Evolutionary conservation across 2,113 vertebrate species (phyloP).

Genomic region (Dasypus novemcinctus): DNA sequence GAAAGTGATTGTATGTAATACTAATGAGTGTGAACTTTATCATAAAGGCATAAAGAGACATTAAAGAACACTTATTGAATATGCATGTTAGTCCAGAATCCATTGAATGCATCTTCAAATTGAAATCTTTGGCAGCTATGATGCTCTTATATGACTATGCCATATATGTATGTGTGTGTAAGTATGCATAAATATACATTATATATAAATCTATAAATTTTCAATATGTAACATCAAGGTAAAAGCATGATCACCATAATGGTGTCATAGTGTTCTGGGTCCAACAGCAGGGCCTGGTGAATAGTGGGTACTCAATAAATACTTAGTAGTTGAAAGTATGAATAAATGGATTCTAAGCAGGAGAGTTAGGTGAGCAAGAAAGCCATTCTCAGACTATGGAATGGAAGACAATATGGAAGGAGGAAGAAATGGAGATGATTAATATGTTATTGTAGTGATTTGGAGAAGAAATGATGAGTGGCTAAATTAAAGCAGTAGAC

Average conservation of each 20-base stretch:
- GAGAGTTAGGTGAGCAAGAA: background rate
- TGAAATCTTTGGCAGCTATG: background rate
- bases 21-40: constrained; percentile 40
- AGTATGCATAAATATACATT: background rate
- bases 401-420: background rate
- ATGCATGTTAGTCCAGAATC: background rate
- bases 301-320: background rate
- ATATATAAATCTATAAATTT: background rate
- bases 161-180: background rate
- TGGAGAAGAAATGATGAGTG: background rate
- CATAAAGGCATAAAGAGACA: constrained; percentile 12
- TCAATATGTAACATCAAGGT: background rate
- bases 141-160: background rate
- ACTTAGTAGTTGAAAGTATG: background rate
- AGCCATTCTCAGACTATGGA: background rate
- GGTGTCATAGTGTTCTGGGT: background rate
- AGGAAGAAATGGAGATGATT: background rate
- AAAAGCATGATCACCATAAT: background rate
- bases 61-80: constrained; percentile 13
- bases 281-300: background rate
- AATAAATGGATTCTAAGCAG: background rate
- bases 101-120: background rate
- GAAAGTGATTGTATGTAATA: background rate
- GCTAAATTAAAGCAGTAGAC: background rate
- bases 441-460: background rate